phyloP scores from a whole-genome alignment of 2,797 vertebrate genomes.

The Adelosebastes latens region DNA sequence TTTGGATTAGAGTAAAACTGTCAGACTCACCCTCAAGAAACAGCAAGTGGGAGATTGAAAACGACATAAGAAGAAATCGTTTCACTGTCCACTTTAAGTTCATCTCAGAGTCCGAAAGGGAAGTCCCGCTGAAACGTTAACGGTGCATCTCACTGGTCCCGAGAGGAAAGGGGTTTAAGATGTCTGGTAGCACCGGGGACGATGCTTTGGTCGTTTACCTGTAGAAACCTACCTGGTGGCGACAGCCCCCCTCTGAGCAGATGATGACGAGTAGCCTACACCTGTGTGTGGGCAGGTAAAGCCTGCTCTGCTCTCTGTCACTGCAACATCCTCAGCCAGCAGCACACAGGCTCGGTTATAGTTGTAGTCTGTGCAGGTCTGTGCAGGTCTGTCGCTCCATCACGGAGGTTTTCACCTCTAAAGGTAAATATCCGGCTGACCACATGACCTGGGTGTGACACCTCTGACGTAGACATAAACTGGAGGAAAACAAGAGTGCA shows the following conservation, averaged over 20 bases:
- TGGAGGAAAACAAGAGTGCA: neutral
- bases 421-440: neutral
- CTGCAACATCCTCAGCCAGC: constrained; percentile 10
- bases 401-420: constrained; percentile 4
- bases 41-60: constrained; percentile 89
- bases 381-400: neutral
- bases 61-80: constrained; percentile 91
- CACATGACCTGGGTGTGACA: constrained; percentile 14
- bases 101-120: constrained; percentile 91
- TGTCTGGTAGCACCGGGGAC: constrained; percentile 43
- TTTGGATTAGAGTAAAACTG: neutral
- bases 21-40: constrained; percentile 90
- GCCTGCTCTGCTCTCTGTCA: constrained; percentile 23
- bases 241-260: constrained; percentile 38
- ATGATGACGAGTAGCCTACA: constrained; percentile 61
- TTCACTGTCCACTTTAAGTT: constrained; percentile 90
- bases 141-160: constrained; percentile 86
- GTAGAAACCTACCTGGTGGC: constrained; percentile 35
- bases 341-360: neutral
- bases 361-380: neutral
- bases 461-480: neutral
- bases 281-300: constrained; percentile 59
- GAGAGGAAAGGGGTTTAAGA: constrained; percentile 48
- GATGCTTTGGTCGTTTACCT: constrained; percentile 26
- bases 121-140: constrained; percentile 79